Evolutionary conservation across 2,113 vertebrate species (phyloP), one percentile per base, ranked within the genome.

Genomic region (Scophthalmus maximus): DNA sequence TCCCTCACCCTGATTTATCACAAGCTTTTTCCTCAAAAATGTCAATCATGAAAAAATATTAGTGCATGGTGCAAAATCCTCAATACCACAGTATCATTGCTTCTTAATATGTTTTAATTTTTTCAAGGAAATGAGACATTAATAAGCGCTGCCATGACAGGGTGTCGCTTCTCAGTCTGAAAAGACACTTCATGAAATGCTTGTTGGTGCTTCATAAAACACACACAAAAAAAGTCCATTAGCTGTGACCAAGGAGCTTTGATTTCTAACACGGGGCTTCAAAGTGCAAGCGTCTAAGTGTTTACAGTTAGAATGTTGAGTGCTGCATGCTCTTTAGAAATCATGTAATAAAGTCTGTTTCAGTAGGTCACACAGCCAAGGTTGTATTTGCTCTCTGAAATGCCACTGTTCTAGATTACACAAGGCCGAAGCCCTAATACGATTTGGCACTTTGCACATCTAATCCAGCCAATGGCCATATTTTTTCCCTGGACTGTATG

Each of bases 171-270:
- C 2, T 82, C 38, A 51, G 7, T 47, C 65, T 61, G 10, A 61
- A 44, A n/a, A 75, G 56, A 61, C 44, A 20, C 23, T 57, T 72
- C 57, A 80, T 65, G 26, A 71, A 32, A 64, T 52, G 50, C 55
- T 55, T 64, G 46, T 50, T 68, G 46, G 46, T 60, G 34, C 15
- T 64, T 81, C 10, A 46, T 34, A 38, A 30, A 68, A 66, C 2
- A 57, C 36, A 44, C 22, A 22, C 23, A 56, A 82, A 80, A 17
- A 17, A 6, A 58, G 40, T 51, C 64, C 66, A 81, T 81, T 79
- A 68, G 44, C 56, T 56, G 57, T 46, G 29, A 64, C 65, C 72
- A 38, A 22, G 57, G 59, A 76, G 75, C 60, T 70, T 77, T 82
- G 52, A 46, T 56, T 74, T 52, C 36, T 66, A 22, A 56, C 59